Evolutionary conservation across 2,113 vertebrate species (phyloP), one percentile per base, ranked within the genome.

Genomic region (Saiga tatarica): DNA sequence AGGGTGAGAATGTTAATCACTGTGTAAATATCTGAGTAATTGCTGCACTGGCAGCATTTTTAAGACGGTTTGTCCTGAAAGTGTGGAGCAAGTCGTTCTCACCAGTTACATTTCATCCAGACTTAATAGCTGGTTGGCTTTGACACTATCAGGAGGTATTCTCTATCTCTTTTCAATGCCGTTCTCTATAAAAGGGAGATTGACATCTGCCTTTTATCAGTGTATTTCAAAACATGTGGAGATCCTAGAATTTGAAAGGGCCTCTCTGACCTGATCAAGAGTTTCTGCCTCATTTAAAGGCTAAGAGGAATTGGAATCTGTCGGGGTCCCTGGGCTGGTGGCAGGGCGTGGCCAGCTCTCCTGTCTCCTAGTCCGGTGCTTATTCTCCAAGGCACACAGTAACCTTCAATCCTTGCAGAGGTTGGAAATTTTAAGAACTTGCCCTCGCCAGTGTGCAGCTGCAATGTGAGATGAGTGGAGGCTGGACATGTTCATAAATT

Each of bases 1-100:
- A 97, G 76, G 84, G 64, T 50, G 53, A 90, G 7, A 91, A 55
- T 89, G 53, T 94, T 95, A 92, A 95, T 95, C 81, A 89, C 57
- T 64, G n/a, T 83, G 82, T 94, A 97, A 96, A 94, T 95, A 97
- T 97, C 96, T 91, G 91, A 87, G 36, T 78, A 96, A 97, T 98
- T 89, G 87, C 92, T 7, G 12, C 55, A 19, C 84, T 55, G 64
- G 86, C 92, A 87, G 60, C 67, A 74, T 91, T 97, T 94, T 82
- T 26, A 92, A 97, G 92, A 86, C n/a, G 21, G 64, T 84, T 89
- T 93, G 53, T 95, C 60, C 94, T 78, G 11, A 67, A 86, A 93
- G 19, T 3, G 16, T 78, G 47, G 86, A 92, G 52, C 39, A 84
- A 28, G 39, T 59, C 30, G n/a, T 95, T 89, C 81, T 95, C 60